Percentiles rank a stretch among this genome's conserved stretches.
Conservation (phyloP, 2,797 vertebrate genomes). For the Coreius guichenoti region DNA sequence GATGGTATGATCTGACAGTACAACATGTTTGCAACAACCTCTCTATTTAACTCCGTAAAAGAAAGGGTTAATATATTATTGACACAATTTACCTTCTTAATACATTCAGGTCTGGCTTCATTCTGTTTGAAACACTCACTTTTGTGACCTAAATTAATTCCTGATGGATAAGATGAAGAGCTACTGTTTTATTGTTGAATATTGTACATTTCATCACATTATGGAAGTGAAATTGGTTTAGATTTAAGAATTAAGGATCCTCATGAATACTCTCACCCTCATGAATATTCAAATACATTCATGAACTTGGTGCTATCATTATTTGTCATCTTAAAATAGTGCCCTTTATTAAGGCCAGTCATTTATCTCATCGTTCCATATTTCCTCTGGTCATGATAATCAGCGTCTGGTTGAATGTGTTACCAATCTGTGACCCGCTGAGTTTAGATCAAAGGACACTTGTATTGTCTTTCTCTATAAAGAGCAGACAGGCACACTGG, state of each 20-base stretch:
- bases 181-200: not conserved
- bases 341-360: not conserved
- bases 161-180: not conserved
- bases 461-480: not conserved
- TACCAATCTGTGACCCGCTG: constrained; percentile 26
- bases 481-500: not conserved
- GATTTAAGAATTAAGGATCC: not conserved
- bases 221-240: not conserved
- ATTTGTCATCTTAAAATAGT: constrained; percentile 11
- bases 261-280: not conserved
- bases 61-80: not conserved
- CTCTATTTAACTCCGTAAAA: not conserved
- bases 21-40: not conserved
- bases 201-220: not conserved
- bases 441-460: constrained; percentile 13
- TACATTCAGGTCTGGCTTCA: not conserved
- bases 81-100: not conserved
- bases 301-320: not conserved
- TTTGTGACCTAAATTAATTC: not conserved
- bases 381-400: not conserved
- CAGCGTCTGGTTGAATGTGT: not conserved
- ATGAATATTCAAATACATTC: constrained; percentile 12
- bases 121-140: not conserved
- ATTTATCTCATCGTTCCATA: not conserved
- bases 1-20: not conserved